These are phyloP conservation scores for Phalangium opilio DNA, from an alignment of 2,888 invertebrate species.

Conservation along the genomic window DNA sequence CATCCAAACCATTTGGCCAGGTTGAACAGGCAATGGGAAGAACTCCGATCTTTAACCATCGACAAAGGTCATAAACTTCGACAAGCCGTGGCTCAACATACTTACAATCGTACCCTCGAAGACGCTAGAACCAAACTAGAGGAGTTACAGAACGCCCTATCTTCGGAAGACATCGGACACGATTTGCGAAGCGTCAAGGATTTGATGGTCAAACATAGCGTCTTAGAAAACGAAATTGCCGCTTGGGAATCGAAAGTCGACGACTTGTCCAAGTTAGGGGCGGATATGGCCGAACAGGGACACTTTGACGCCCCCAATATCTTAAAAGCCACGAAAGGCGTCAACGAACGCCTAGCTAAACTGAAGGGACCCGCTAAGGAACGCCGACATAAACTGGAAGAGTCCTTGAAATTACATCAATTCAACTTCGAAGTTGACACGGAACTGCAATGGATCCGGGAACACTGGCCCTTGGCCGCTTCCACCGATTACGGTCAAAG, in stretches of 20 bases:
- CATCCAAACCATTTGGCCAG: conserved; percentile 49
- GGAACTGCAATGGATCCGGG: conserved; percentile 88
- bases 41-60: conserved; percentile 48
- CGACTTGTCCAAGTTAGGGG: conserved; percentile 54
- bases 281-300: conserved; percentile 79
- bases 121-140: conserved; percentile 73
- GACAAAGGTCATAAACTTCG: conserved; percentile 56
- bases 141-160: conserved; percentile 63
- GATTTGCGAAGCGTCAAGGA: conserved; percentile 85
- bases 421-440: conserved; percentile 83
- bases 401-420: conserved; percentile 71
- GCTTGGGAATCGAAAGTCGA: conserved; percentile 67
- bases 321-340: conserved; percentile 53
- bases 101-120: conserved; percentile 55
- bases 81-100: conserved; percentile 73
- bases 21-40: conserved; percentile 61
- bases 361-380: conserved; percentile 54
- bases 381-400: conserved; percentile 62
- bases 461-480: conserved; percentile 64
- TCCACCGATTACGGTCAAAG: conserved; percentile 57
- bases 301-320: conserved; percentile 89
- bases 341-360: conserved; percentile 46
- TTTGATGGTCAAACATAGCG: conserved; percentile 74
- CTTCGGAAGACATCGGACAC: conserved; percentile 61
- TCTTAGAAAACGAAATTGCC: conserved; percentile 66